phyloP scores from a whole-genome alignment of 2,888 invertebrate species.

The Ichneumon xanthorius region DNA sequence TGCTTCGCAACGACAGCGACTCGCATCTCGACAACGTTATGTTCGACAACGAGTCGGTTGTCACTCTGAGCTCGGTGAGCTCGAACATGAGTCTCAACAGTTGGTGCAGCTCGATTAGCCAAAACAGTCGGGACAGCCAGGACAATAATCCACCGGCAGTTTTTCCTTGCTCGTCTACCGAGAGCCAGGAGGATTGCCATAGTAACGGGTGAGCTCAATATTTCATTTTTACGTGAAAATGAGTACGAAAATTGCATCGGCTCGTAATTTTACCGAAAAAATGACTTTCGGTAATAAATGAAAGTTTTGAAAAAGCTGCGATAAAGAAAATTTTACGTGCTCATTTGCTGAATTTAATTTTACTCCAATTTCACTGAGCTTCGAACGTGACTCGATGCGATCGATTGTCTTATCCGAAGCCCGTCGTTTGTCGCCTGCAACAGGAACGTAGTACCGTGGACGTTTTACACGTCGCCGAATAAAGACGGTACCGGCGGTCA shows the following conservation, averaged over 20 bases:
- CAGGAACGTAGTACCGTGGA: slow-evolving; percentile 80
- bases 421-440: slow-evolving; percentile 48
- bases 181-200: slow-evolving; percentile 80
- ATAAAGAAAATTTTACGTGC: not conserved
- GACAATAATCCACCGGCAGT: slow-evolving; percentile 83
- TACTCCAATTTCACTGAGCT: slow-evolving; percentile 9
- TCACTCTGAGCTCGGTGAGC: slow-evolving; percentile 83
- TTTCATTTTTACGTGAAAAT: not conserved
- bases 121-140: slow-evolving; percentile 86
- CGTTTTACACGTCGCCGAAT: slow-evolving; percentile 79
- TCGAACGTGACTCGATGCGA: slow-evolving; percentile 37
- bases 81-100: slow-evolving; percentile 88
- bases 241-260: not conserved
- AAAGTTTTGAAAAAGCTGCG: not conserved
- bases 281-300: not conserved
- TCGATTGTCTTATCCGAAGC: slow-evolving; percentile 49
- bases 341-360: not conserved
- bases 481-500: slow-evolving; percentile 75
- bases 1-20: slow-evolving; percentile 86
- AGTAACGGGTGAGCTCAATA: slow-evolving; percentile 79
- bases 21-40: slow-evolving; percentile 86
- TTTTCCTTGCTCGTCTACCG: slow-evolving; percentile 79
- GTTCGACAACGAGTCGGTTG: slow-evolving; percentile 85
- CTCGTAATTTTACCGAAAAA: not conserved
- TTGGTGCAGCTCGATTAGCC: slow-evolving; percentile 86